Conservation (phyloP, 1,140 invertebrate species). For the Oreohelix idahoensis region DNA sequence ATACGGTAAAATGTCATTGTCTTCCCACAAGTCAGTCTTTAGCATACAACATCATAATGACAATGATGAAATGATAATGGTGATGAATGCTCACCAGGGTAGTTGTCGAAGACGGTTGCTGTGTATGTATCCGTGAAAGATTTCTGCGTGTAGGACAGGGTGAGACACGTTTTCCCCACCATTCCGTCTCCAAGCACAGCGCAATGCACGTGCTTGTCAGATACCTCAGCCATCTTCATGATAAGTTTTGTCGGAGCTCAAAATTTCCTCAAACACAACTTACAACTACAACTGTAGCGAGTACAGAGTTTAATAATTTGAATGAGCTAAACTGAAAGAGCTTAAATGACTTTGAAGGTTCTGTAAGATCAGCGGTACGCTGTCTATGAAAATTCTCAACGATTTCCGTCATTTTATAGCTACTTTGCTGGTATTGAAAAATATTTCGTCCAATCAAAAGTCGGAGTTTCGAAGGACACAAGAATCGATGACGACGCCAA, state of each 20-base stretch:
- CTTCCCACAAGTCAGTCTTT: no score
- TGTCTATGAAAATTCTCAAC: not conserved
- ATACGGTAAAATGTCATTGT: no score
- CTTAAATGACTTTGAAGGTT: not conserved
- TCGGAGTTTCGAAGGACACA: no score
- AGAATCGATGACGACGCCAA: no score
- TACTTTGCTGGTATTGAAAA: no score
- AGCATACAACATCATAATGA: no score
- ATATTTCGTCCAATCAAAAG: no score
- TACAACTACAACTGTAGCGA: not conserved
- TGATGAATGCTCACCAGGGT: conserved; percentile 59
- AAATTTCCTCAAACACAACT: not conserved
- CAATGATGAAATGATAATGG: no score
- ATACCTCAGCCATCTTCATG: conserved; percentile 36
- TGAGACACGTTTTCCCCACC: conserved; percentile 67
- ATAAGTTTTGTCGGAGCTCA: not conserved
- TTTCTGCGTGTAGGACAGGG: conserved; percentile 58
- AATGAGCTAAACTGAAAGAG: not conserved
- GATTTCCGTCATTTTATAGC: not conserved
- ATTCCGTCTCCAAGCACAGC: conserved; percentile 67
- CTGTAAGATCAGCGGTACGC: conserved; percentile 1
- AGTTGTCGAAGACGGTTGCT: conserved; percentile 71
- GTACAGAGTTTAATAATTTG: not conserved
- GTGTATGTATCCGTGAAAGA: conserved; percentile 59
- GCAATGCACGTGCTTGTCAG: conserved; percentile 52